Percentiles rank a stretch among this genome's conserved stretches.
Conservation (phyloP, 2,888 invertebrate genomes). For the Erebia palarica region DNA sequence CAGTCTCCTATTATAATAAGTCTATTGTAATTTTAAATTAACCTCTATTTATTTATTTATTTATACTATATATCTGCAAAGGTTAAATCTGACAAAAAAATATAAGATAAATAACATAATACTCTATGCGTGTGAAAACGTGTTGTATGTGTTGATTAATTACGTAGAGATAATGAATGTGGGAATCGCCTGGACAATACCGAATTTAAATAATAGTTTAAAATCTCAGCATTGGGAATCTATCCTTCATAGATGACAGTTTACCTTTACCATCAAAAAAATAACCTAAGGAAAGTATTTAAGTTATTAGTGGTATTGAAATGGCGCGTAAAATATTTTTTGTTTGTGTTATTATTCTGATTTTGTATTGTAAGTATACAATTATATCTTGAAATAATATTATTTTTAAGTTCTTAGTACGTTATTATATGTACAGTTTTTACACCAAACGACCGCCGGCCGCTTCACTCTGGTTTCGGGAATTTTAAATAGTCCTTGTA, state of each 20-base stretch:
- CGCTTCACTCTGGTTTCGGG: too few relatives aligned
- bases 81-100: background rate
- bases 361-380: slow-evolving; percentile 46
- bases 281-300: too few relatives aligned
- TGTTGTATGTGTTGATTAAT: slow-evolving; percentile 10
- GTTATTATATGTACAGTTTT: too few relatives aligned
- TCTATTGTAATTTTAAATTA: background rate
- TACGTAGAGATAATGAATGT: background rate
- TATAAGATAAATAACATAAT: background rate
- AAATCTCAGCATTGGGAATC: slow-evolving; percentile 22
- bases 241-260: slow-evolving; percentile 17
- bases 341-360: slow-evolving; percentile 40
- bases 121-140: slow-evolving; percentile 12
- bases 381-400: background rate
- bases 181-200: slow-evolving; percentile 22
- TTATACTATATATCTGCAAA: background rate
- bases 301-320: background rate
- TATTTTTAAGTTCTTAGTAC: background rate
- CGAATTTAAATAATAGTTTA: slow-evolving; percentile 14
- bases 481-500: too few relatives aligned
- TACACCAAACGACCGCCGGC: too few relatives aligned
- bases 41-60: too few relatives aligned
- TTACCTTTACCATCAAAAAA: slow-evolving; percentile 7
- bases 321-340: slow-evolving; percentile 40
- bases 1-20: too few relatives aligned